These are phyloP conservation scores for Bombyx mandarina DNA, from an alignment of 1,140 invertebrate genomes.

Conservation along the genomic window DNA sequence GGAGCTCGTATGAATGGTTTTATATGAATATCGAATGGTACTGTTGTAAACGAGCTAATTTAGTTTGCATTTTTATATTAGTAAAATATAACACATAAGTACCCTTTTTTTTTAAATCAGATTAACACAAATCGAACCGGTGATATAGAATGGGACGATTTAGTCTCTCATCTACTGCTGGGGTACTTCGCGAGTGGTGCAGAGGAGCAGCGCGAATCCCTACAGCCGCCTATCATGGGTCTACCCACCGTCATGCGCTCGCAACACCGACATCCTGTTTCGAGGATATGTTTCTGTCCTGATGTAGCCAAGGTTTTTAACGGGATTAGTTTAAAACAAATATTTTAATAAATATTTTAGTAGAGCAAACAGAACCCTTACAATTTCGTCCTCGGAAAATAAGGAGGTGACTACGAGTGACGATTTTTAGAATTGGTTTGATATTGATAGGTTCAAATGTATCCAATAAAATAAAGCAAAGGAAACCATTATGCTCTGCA, in stretches of 20 bases:
- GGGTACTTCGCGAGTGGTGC: conserved; percentile 76
- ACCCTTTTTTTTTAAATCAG: conserved; percentile 16
- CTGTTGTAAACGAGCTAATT: too few species aligned
- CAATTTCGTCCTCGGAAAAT: too few species aligned
- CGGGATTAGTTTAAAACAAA: neutral
- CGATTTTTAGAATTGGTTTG: too few species aligned
- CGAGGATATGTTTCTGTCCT: conserved; percentile 73
- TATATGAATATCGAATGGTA: too few species aligned
- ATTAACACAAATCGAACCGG: conserved; percentile 72
- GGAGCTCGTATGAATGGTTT: too few species aligned
- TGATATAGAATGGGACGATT: conserved; percentile 77
- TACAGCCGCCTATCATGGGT: conserved; percentile 73
- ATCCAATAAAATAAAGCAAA: too few species aligned
- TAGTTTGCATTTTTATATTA: too few species aligned
- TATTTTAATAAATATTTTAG: neutral
- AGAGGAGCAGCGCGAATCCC: conserved; percentile 66
- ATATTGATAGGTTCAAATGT: too few species aligned
- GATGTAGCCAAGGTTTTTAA: conserved; percentile 62
- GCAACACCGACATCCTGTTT: conserved; percentile 74
- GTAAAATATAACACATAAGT: too few species aligned
- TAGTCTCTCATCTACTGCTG: conserved; percentile 77
- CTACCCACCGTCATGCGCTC: conserved; percentile 72
- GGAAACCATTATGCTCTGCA: too few species aligned
- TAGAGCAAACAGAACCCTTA: too few species aligned
- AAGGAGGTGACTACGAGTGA: too few species aligned